Percentiles rank a stretch among this genome's conserved stretches.
These are phyloP conservation scores for Pelobates fuscus DNA, from an alignment of 2,113 vertebrate genomes.

Conservation along the genomic window DNA sequence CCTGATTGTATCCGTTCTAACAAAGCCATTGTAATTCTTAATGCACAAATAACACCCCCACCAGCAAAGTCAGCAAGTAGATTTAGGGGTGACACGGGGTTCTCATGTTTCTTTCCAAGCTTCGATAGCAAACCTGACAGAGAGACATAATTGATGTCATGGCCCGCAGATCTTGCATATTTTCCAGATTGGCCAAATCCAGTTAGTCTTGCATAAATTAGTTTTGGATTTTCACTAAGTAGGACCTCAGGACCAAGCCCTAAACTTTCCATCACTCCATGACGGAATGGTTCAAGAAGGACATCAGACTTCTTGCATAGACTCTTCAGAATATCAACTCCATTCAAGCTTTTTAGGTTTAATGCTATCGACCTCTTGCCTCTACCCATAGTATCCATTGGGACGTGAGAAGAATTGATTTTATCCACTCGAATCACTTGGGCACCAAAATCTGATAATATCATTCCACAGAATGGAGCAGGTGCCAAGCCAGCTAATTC, in stretches of 20 bases:
- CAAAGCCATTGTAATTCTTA: constrained; percentile 86
- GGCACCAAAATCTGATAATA: constrained; percentile 92
- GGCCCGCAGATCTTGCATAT: constrained; percentile 77
- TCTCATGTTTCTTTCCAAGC: constrained; percentile 80
- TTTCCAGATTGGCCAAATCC: constrained; percentile 88
- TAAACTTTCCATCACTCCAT: constrained; percentile 92
- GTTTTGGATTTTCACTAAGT: constrained; percentile 78
- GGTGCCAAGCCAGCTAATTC: constrained; percentile 90
- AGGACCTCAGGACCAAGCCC: constrained; percentile 84
- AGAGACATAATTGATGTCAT: constrained; percentile 94
- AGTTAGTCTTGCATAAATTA: constrained; percentile 90
- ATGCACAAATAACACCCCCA: constrained; percentile 80
- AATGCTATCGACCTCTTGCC: constrained; percentile 85
- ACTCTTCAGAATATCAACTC: constrained; percentile 66
- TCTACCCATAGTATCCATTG: constrained; percentile 64
- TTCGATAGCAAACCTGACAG: constrained; percentile 92
- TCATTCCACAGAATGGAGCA: constrained; percentile 88
- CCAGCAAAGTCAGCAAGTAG: constrained; percentile 93
- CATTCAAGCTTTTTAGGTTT: constrained; percentile 75
- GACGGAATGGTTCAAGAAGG: constrained; percentile 85
- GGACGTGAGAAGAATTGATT: constrained; percentile 21
- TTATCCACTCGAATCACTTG: constrained; percentile 83
- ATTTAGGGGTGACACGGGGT: constrained; percentile 82
- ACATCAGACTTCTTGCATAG: constrained; percentile 79
- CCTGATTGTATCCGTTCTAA: constrained; percentile 84